These are phyloP conservation scores for Phataginus tetradactyla DNA, from an alignment of 2,797 vertebrate genomes.

Conservation along the genomic window DNA sequence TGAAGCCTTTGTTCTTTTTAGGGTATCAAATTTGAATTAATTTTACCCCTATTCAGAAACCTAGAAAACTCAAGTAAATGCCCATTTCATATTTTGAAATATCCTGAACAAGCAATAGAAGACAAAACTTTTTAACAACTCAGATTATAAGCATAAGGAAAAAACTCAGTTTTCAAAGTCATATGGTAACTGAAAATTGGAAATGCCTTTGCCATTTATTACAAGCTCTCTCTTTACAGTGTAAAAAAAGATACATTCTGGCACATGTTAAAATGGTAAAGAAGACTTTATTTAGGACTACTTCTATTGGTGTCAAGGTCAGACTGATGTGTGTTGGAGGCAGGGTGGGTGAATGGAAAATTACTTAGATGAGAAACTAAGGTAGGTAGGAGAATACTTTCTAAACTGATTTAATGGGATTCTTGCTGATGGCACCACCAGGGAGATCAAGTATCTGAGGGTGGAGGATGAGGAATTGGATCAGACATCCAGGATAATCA, in stretches of 20 bases:
- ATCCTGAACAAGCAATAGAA: neutral
- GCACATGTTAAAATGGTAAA: neutral
- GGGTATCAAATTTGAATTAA: neutral
- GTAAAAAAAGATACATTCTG: neutral
- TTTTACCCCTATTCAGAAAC: neutral
- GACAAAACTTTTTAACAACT: neutral
- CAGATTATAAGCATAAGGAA: neutral
- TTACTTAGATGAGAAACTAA: neutral
- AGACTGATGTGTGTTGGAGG: too few relatives aligned
- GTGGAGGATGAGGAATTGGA: neutral
- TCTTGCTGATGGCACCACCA: neutral
- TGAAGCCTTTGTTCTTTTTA: neutral
- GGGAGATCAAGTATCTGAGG: neutral
- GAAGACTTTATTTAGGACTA: neutral
- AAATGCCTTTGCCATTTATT: neutral
- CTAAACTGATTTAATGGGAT: neutral
- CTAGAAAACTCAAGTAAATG: neutral
- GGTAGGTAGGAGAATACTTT: neutral
- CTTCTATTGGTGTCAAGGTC: neutral
- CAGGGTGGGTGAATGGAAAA: neutral
- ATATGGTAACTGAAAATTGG: neutral
- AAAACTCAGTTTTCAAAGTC: neutral
- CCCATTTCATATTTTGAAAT: neutral
- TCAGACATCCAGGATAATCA: neutral
- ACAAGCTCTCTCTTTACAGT: neutral